A percentile compares a stretch with the other conserved stretches of the same genome.
Conservation (phyloP, 2,797 vertebrate species). For the Mallotus villosus region DNA sequence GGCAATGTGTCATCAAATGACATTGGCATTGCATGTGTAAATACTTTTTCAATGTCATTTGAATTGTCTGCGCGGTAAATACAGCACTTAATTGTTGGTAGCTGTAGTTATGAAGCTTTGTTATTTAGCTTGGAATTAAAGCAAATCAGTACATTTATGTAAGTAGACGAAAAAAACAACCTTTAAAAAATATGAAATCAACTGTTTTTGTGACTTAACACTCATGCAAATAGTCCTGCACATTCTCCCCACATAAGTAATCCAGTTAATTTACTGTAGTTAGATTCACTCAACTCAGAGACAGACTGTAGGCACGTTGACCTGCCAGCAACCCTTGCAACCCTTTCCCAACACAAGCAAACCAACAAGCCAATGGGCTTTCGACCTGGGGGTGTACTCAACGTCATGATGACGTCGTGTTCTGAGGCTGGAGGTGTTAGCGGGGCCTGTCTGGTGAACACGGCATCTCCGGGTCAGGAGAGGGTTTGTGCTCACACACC, state of each 20-base stretch:
- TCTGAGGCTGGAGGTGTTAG: constrained; percentile 50
- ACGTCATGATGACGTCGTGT: constrained; percentile 57
- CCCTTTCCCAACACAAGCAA: constrained; percentile 13
- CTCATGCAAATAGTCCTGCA: background rate
- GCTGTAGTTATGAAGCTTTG: constrained; percentile 4
- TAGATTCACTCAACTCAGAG: constrained; percentile 31
- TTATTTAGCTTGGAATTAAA: too few species aligned
- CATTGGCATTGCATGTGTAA: background rate
- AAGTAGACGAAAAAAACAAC: too few species aligned
- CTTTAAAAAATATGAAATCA: too few species aligned
- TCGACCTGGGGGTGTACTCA: constrained; percentile 36
- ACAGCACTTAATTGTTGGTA: constrained; percentile 43
- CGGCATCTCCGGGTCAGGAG: constrained; percentile 35
- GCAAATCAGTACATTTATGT: too few species aligned
- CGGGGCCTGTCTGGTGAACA: constrained; percentile 58
- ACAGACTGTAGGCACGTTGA: constrained; percentile 27
- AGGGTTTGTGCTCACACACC: constrained; percentile 56
- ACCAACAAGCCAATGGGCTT: constrained; percentile 33
- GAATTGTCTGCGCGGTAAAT: constrained; percentile 17
- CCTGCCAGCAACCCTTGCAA: constrained; percentile 1
- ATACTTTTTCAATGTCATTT: constrained; percentile 26
- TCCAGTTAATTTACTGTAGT: background rate
- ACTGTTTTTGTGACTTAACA: too few species aligned
- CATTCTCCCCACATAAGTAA: background rate
- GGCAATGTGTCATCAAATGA: background rate